These are phyloP conservation scores for Engystomops pustulosus DNA, from an alignment of 2,113 vertebrate species.

Conservation along the genomic window DNA sequence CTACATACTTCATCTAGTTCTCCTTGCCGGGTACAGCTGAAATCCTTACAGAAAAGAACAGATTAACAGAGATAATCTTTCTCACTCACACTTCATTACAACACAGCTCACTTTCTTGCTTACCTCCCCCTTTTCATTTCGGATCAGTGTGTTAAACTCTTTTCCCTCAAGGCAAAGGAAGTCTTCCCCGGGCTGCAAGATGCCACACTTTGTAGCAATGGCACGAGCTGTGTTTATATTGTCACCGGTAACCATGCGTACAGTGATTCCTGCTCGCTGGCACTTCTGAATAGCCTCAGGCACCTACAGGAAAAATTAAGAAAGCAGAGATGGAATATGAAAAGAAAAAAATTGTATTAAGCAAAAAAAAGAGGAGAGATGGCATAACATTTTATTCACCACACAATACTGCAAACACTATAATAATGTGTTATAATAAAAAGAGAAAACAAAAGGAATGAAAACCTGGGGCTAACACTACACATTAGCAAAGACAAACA, in stretches of 20 bases:
- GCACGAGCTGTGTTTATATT: constrained; percentile 97
- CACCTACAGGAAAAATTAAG: constrained; percentile 74
- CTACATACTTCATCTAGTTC: neutral
- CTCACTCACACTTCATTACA: neutral
- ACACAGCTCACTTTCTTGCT: constrained; percentile 20
- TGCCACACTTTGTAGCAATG: constrained; percentile 96
- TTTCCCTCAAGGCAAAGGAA: constrained; percentile 96
- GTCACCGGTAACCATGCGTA: constrained; percentile 97
- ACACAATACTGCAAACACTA: no score
- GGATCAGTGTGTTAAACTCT: constrained; percentile 95
- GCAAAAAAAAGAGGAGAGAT: no score
- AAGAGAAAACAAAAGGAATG: no score
- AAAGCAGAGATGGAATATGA: neutral
- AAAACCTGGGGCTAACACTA: no score
- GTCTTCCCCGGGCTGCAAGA: constrained; percentile 87
- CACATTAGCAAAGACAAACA: no score
- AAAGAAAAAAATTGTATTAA: neutral
- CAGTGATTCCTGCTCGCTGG: constrained; percentile 91
- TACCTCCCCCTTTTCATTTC: constrained; percentile 96
- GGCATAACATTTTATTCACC: no score
- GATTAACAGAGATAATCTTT: constrained; percentile 15
- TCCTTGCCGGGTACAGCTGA: neutral
- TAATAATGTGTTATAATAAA: no score
- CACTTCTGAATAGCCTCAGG: constrained; percentile 91
- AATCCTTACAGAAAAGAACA: neutral